Evolutionary conservation across 2,888 invertebrate species (phyloP).

Genomic region (Autographa gamma): DNA sequence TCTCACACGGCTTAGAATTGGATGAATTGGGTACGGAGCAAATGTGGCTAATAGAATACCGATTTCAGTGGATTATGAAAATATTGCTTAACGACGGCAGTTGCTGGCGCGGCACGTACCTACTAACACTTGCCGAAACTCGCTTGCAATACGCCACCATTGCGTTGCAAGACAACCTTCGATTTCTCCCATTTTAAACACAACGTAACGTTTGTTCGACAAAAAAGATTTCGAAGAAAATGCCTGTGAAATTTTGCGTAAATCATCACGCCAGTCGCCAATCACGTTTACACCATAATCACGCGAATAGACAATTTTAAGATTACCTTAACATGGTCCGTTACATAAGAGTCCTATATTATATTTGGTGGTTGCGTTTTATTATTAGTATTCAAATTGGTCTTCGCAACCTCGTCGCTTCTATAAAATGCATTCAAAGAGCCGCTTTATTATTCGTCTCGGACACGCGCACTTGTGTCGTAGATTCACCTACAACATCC

Average conservation of each 20-base stretch:
- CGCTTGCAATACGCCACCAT: conserved; percentile 70
- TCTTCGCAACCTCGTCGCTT: conserved; percentile 45
- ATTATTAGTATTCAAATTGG: conserved; percentile 67
- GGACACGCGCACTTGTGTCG: conserved; percentile 51
- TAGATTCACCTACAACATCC: conserved; percentile 55
- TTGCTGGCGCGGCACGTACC: conserved; percentile 66
- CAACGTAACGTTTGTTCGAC: conserved; percentile 74
- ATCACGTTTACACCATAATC: conserved; percentile 55
- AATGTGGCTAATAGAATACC: conserved; percentile 74
- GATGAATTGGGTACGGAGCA: conserved; percentile 67
- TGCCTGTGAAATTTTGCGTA: conserved; percentile 66
- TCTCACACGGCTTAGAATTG: conserved; percentile 53
- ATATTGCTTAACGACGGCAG: conserved; percentile 72
- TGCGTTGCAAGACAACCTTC: conserved; percentile 74
- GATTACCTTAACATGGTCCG: conserved; percentile 54
- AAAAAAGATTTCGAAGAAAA: conserved; percentile 72
- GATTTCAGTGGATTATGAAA: conserved; percentile 81
- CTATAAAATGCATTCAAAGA: conserved; percentile 66
- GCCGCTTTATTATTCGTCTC: conserved; percentile 62
- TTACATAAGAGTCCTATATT: conserved; percentile 66
- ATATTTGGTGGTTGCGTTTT: conserved; percentile 56
- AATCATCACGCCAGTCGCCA: conserved; percentile 50
- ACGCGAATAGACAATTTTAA: conserved; percentile 56
- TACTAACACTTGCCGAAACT: conserved; percentile 69
- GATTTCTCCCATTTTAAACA: conserved; percentile 80